These are phyloP conservation scores for Caenorhabditis latens DNA, from an alignment of 1,140 invertebrate genomes.

Conservation along the genomic window DNA sequence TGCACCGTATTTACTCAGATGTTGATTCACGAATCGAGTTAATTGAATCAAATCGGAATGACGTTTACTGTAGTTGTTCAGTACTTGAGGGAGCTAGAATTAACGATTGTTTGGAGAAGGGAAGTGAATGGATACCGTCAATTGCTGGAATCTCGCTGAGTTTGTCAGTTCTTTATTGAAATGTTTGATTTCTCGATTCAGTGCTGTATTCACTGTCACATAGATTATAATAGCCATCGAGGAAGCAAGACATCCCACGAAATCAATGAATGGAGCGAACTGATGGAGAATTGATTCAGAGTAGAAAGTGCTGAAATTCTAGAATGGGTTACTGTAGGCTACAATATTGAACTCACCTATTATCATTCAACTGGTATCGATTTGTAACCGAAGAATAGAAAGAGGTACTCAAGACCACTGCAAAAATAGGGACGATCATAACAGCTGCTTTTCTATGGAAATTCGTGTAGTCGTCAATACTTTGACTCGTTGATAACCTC, in stretches of 20 bases:
- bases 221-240: conserved; percentile 7
- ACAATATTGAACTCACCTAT: background rate
- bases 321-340: background rate
- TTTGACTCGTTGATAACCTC: conserved; percentile 28
- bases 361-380: conserved; percentile 17
- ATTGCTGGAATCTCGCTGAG: conserved; percentile 31
- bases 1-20: conserved; percentile 18
- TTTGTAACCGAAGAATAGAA: conserved; percentile 27
- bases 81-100: conserved; percentile 17
- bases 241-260: conserved; percentile 4
- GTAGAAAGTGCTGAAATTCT: conserved; percentile 12
- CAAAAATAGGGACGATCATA: conserved; percentile 17
- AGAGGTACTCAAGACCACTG: background rate
- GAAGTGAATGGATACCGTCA: background rate
- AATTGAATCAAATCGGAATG: conserved; percentile 41
- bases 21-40: conserved; percentile 34
- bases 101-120: background rate
- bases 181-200: conserved; percentile 52
- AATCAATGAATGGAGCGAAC: conserved; percentile 31
- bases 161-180: conserved; percentile 47
- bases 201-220: conserved; percentile 16
- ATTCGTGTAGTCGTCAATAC: conserved; percentile 32
- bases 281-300: conserved; percentile 37
- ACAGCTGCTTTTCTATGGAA: conserved; percentile 29
- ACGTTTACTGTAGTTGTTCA: conserved; percentile 37